phyloP scores from a whole-genome alignment of 2,113 vertebrate genomes.

The Phalacrocorax pelagicus region DNA sequence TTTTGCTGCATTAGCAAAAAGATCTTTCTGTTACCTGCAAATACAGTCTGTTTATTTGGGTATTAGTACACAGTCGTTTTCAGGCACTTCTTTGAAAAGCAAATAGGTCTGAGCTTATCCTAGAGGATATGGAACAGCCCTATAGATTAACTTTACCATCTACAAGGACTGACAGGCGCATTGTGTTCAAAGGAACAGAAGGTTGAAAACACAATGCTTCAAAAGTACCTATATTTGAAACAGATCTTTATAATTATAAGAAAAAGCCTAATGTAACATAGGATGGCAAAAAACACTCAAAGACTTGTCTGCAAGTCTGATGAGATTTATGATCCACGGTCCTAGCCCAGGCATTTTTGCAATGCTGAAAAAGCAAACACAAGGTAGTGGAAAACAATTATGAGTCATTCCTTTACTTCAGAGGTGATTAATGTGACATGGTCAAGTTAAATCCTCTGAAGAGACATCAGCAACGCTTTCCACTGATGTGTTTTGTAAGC shows the following conservation, averaged over 20 bases:
- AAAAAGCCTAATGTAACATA: neutral
- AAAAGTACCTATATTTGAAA: neutral
- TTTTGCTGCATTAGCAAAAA: neutral
- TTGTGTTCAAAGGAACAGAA: neutral
- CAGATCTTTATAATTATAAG: neutral
- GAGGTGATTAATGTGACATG: slow-evolving; percentile 21
- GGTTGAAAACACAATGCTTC: neutral
- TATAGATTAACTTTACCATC: neutral
- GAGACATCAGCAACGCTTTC: slow-evolving; percentile 4
- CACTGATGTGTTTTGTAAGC: slow-evolving; percentile 20
- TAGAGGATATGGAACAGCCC: neutral
- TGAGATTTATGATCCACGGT: slow-evolving; percentile 11
- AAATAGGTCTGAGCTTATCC: neutral
- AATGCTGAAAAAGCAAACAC: slow-evolving; percentile 14
- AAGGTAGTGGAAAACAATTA: slow-evolving; percentile 50
- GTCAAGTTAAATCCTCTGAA: slow-evolving; percentile 27
- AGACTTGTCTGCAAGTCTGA: neutral
- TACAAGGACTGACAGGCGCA: neutral
- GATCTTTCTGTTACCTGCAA: neutral
- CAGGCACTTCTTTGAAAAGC: neutral
- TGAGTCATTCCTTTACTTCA: slow-evolving; percentile 50
- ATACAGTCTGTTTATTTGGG: neutral
- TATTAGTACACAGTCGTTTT: neutral
- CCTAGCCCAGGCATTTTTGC: slow-evolving; percentile 19
- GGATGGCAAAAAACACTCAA: neutral